Percentiles rank a stretch among this genome's conserved stretches.
These are phyloP conservation scores for Gephyroberyx darwinii DNA, from an alignment of 2,797 vertebrate species.

Conservation along the genomic window DNA sequence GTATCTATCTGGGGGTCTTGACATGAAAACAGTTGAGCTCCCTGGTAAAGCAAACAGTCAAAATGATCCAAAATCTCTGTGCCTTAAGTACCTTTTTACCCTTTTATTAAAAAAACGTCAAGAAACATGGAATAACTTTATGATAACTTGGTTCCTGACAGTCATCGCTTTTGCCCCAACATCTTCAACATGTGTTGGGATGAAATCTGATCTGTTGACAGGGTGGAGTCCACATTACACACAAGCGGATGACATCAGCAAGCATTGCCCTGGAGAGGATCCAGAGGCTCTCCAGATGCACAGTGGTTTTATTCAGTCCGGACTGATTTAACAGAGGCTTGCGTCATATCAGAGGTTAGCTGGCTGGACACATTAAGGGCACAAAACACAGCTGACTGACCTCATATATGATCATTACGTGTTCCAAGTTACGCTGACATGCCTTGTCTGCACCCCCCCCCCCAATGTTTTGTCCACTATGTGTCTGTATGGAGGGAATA, in stretches of 20 bases:
- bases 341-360: constrained; percentile 55
- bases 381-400: constrained; percentile 60
- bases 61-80: neutral
- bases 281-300: constrained; percentile 74
- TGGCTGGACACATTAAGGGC: constrained; percentile 47
- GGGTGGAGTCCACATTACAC: constrained; percentile 68
- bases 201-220: constrained; percentile 58
- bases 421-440: constrained; percentile 33
- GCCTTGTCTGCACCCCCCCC: constrained; percentile 12
- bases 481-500: neutral
- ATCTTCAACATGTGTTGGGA: constrained; percentile 25
- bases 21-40: neutral
- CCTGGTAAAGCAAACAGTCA: neutral
- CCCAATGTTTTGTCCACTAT: neutral
- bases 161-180: neutral
- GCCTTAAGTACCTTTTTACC: neutral
- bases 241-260: constrained; percentile 75
- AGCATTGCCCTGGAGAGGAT: constrained; percentile 60
- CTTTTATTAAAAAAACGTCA: neutral
- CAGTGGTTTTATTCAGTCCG: constrained; percentile 67
- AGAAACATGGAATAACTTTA: neutral
- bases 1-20: neutral
- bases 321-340: constrained; percentile 35
- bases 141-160: constrained; percentile 1
- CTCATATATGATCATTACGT: constrained; percentile 51